Conservation (phyloP, 2,797 vertebrate genomes). For the Poecilia gillii region DNA sequence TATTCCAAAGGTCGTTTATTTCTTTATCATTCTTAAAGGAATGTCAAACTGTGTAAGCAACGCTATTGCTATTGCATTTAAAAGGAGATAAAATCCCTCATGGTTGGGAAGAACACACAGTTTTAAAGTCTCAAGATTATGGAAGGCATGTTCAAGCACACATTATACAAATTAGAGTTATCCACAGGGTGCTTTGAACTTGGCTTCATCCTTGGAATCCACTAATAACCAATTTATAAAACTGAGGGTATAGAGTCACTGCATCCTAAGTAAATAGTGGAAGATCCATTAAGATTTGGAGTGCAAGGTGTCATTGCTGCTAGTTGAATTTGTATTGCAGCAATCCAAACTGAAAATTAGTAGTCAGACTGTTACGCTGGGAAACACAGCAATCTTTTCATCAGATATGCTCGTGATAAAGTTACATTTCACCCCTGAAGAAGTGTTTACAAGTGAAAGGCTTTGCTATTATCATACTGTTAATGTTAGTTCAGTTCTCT, state of each 20-base stretch:
- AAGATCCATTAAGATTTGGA: background rate
- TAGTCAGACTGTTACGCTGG: no score
- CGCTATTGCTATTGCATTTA: background rate
- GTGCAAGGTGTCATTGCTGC: background rate
- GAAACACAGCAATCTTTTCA: background rate
- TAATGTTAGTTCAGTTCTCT: background rate
- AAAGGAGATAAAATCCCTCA: background rate
- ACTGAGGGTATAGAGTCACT: background rate
- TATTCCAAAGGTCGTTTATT: background rate
- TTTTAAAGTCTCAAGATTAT: background rate
- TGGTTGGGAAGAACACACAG: background rate
- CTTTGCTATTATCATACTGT: background rate
- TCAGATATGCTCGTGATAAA: background rate
- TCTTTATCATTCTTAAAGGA: background rate
- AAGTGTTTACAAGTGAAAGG: background rate
- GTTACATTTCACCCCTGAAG: background rate
- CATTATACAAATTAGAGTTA: conserved; percentile 1
- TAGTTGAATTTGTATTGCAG: background rate
- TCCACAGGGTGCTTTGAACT: conserved; percentile 12
- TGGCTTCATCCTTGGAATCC: conserved; percentile 1
- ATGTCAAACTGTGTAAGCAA: background rate
- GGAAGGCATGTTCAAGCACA: background rate
- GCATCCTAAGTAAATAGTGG: background rate
- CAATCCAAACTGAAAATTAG: background rate
- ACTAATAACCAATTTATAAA: background rate